Evolutionary conservation across 2,888 invertebrate species (phyloP).

Genomic region (Eupithecia inturbata): DNA sequence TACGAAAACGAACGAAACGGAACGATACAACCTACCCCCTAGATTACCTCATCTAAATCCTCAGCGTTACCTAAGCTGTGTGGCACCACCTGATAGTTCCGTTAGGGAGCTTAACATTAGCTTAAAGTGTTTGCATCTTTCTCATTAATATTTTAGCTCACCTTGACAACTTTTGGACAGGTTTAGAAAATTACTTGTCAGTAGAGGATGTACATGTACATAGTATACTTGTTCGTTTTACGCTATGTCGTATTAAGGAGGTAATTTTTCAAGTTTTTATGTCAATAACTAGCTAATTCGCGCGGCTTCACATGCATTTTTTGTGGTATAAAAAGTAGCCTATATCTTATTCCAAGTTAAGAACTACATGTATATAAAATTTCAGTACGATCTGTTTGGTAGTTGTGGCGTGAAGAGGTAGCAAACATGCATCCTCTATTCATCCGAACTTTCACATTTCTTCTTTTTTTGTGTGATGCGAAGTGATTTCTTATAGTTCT

Average conservation of each 20-base stretch:
- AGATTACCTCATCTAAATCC: constrained; percentile 15
- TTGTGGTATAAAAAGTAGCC: too few species aligned
- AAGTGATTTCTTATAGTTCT: not conserved
- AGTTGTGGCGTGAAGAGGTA: not conserved
- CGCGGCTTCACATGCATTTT: not conserved
- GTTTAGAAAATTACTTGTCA: constrained; percentile 14
- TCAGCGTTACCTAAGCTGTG: constrained; percentile 33
- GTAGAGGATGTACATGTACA: too few species aligned
- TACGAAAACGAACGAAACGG: not conserved
- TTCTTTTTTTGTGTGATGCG: not conserved
- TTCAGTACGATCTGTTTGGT: not conserved
- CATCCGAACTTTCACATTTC: not conserved
- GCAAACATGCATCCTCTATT: too few species aligned
- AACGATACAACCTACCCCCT: not conserved
- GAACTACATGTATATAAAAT: not conserved
- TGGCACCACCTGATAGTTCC: constrained; percentile 42
- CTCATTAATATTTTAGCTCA: constrained; percentile 33
- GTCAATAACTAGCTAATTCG: too few species aligned
- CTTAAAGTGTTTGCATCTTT: constrained; percentile 31
- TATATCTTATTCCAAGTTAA: too few species aligned
- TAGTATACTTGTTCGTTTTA: too few species aligned
- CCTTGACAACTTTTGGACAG: constrained; percentile 28
- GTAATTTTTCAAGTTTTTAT: too few species aligned
- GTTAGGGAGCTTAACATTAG: constrained; percentile 37
- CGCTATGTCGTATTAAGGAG: too few species aligned